Base-by-base conservation (phyloP, 2,797 vertebrate species). In the Ptychadena robeensis region DNA sequence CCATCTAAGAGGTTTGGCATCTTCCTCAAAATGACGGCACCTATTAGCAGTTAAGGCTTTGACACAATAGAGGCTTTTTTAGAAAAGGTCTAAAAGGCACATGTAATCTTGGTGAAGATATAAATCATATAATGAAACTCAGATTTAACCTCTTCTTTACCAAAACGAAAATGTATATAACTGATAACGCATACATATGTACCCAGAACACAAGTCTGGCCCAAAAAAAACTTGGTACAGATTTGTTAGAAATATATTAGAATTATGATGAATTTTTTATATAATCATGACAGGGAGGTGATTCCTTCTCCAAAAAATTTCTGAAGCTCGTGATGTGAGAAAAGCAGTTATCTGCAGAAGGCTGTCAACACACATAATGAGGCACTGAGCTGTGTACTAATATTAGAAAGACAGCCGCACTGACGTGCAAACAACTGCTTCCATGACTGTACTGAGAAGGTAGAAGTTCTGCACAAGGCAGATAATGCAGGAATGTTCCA, bases 341-440 rank as follows among this genome's bases (percentile, higher is more conserved):
- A 70, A 77, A 82, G 22, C 18, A 27, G 53, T 65, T 76, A 82
- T 82, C 81, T 77, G 37, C 66, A 44, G 48, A 61, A 70, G 68
- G 38, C 73, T 82, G 81, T 82, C 81, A 82, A 40, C 81, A 70
- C 64, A 31, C 57, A 63, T 44, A 76, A 69, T 38, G 38, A 48
- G 32, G 22, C 53, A 25, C 18, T 35, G 38, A 76, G 57, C 59
- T 48, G n/a, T 69, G 5, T 35, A 64, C 73, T 82, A 70, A 76
- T 82, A 76, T 82, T 70, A 82, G 81, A 76, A 57, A 82, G 37
- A 32, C 69, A 27, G 38, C 53, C n/a, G 40, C 30, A 22, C 31
- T 22, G 79, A 18, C 11, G 57, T 64, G 31, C 25, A 75, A 69
- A 61, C 44, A 32, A 57, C 31, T 37, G 22, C 71, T 38, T 22